Conservation (phyloP, 2,113 vertebrate genomes). For the Galeopterus variegatus region DNA sequence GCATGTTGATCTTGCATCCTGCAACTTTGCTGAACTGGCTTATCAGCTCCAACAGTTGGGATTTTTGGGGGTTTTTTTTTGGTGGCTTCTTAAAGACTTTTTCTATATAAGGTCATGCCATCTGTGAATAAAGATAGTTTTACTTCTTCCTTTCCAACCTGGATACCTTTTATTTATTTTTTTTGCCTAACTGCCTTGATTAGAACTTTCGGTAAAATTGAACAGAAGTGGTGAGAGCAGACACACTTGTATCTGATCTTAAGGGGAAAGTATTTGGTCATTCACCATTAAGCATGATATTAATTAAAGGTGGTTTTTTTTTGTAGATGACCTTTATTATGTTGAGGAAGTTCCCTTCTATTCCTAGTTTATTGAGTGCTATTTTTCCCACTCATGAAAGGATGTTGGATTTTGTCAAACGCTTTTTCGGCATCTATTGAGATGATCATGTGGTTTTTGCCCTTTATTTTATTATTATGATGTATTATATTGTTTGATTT, state of each 20-base stretch:
- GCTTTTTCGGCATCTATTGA: no score
- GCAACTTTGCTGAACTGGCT: not conserved
- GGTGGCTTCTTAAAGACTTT: not conserved
- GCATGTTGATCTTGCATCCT: not conserved
- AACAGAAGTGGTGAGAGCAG: not conserved
- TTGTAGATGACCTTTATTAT: not conserved
- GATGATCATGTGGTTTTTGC: no score
- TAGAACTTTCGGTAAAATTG: not conserved
- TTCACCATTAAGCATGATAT: not conserved
- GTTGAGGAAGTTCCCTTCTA: not conserved
- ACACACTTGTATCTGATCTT: not conserved
- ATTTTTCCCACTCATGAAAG: no score
- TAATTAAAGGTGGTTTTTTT: not conserved
- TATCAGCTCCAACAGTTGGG: not conserved
- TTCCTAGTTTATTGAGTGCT: not conserved
- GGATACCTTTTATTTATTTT: not conserved
- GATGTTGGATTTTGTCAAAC: no score
- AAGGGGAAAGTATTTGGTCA: not conserved
- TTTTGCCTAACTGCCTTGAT: not conserved
- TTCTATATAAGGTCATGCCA: not conserved
- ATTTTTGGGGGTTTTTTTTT: not conserved
- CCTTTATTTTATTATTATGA: no score
- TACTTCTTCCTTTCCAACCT: not conserved
- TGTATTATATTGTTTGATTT: no score
- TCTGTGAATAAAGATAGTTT: not conserved